Evolutionary conservation across 2,888 invertebrate species (phyloP).

Genomic region (Liopterus haemorrhoidalis): DNA sequence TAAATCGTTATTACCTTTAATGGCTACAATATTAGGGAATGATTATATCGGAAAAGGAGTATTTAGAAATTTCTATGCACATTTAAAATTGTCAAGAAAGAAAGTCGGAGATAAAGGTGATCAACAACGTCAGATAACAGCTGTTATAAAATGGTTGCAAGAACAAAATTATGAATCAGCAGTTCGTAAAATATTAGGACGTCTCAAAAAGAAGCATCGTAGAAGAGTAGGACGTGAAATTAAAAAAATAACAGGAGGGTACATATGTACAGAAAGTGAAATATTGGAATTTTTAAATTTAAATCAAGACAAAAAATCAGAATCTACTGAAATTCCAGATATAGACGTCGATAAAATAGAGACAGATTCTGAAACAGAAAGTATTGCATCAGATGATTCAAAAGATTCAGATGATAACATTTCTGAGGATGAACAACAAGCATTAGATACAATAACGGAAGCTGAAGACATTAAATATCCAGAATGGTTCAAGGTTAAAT

Average conservation of each 20-base stretch:
- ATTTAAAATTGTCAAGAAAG: constrained; percentile 55
- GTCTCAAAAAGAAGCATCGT: constrained; percentile 54
- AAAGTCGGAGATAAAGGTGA: constrained; percentile 50
- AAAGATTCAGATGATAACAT: constrained; percentile 20
- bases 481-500: constrained; percentile 60
- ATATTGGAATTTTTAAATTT: constrained; percentile 55
- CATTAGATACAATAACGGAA: constrained; percentile 25
- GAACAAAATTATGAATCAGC: constrained; percentile 65
- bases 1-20: constrained; percentile 64
- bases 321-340: constrained; percentile 10
- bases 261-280: constrained; percentile 53
- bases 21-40: constrained; percentile 82
- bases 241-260: constrained; percentile 58
- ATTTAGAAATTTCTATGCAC: constrained; percentile 65
- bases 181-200: constrained; percentile 58
- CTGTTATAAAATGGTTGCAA: constrained; percentile 70
- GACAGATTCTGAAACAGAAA: constrained; percentile 31
- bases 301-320: constrained; percentile 20
- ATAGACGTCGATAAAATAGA: constrained; percentile 17
- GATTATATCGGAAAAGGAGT: constrained; percentile 69
- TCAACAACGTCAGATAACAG: constrained; percentile 64
- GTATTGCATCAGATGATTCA: constrained; percentile 21
- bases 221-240: constrained; percentile 53
- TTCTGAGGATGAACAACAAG: constrained; percentile 24
- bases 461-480: constrained; percentile 24